Percentiles rank a stretch among this genome's conserved stretches.
Conservation (phyloP, 2,113 vertebrate genomes). For the Thymallus thymallus region DNA sequence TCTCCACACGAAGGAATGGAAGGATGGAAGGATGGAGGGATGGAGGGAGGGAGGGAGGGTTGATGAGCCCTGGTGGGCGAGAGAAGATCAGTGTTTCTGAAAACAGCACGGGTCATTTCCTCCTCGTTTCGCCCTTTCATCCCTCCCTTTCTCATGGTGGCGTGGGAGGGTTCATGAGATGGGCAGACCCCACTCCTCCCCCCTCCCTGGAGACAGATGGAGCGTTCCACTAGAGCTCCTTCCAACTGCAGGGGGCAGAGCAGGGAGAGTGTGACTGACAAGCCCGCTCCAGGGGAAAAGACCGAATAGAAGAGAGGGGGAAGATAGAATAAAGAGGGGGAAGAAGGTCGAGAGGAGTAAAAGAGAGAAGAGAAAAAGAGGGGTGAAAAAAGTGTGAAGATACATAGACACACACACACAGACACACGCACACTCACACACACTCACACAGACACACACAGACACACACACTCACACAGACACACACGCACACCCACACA, state of each 20-base stretch:
- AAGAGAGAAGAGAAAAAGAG: background rate
- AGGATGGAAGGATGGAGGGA: background rate
- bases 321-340: background rate
- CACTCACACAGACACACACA: too few relatives aligned
- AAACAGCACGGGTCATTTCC: constrained; percentile 15
- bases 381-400: background rate
- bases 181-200: background rate
- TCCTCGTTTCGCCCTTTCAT: background rate
- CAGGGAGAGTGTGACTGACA: constrained; percentile 34
- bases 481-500: background rate
- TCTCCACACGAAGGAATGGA: background rate
- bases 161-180: background rate
- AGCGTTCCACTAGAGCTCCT: constrained; percentile 33
- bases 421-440: background rate
- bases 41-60: background rate
- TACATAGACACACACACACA: too few relatives aligned
- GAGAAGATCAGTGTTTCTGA: constrained; percentile 6
- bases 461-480: background rate
- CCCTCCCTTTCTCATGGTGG: background rate
- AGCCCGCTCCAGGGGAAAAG: constrained; percentile 14
- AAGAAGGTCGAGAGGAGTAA: background rate
- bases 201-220: constrained; percentile 40
- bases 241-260: constrained; percentile 40
- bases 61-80: background rate
- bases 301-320: background rate